phyloP scores from a whole-genome alignment of 2,888 invertebrate genomes.

The Xestobium rufovillosum region DNA sequence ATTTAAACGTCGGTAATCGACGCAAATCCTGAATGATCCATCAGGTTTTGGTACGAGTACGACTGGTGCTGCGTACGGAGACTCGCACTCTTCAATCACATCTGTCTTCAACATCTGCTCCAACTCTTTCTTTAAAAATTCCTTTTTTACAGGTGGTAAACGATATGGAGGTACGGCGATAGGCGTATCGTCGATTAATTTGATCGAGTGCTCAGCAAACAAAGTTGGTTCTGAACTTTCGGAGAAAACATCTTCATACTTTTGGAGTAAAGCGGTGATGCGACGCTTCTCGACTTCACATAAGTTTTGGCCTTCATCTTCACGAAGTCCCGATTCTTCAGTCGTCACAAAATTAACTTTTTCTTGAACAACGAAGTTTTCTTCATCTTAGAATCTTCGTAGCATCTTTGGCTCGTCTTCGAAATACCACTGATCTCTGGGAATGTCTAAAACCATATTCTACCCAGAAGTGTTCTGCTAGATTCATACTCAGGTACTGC shows the following conservation, averaged over 20 bases:
- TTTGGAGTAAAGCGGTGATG: neutral
- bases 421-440: conserved; percentile 3
- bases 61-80: too few relatives aligned
- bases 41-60: too few relatives aligned
- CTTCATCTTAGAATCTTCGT: conserved; percentile 1
- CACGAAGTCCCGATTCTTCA: neutral
- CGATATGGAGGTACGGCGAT: conserved; percentile 7
- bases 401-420: conserved; percentile 3
- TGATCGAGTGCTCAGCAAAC: conserved; percentile 5
- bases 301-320: neutral
- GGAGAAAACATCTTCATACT: conserved; percentile 4
- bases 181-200: conserved; percentile 4
- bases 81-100: conserved; percentile 3
- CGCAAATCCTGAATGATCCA: too few relatives aligned
- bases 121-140: neutral
- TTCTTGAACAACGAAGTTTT: neutral
- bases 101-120: neutral
- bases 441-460: conserved; percentile 5
- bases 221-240: conserved; percentile 1
- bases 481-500: conserved; percentile 5
- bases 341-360: neutral
- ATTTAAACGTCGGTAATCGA: too few relatives aligned
- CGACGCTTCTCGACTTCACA: neutral
- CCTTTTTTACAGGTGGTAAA: conserved; percentile 3
- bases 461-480: conserved; percentile 9